Conservation (phyloP, 1,140 invertebrate species). For the Anoplolepis gracilipes region DNA sequence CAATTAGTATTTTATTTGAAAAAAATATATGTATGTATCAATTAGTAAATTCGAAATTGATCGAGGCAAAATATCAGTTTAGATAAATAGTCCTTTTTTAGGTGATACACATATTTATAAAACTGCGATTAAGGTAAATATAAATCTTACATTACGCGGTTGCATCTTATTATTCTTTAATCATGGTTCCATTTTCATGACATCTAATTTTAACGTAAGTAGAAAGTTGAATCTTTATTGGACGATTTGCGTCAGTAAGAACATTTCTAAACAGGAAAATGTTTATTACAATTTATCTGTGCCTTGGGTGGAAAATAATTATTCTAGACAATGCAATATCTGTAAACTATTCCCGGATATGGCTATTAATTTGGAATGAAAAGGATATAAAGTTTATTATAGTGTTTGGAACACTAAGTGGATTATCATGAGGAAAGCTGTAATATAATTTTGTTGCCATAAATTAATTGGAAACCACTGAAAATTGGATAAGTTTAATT, state of each 20-base stretch:
- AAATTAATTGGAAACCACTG: not conserved
- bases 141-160: not conserved
- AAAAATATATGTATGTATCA: not conserved
- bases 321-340: slow-evolving; percentile 23
- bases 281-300: slow-evolving; percentile 45
- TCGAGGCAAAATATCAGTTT: not conserved
- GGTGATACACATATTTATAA: not conserved
- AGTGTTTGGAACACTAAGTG: not conserved
- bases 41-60: not conserved
- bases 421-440: not conserved
- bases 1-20: not conserved
- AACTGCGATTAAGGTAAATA: not conserved
- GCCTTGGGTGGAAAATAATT: slow-evolving; percentile 21
- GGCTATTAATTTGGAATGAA: slow-evolving; percentile 25
- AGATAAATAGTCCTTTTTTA: not conserved
- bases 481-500: slow-evolving; percentile 28
- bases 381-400: slow-evolving; percentile 4
- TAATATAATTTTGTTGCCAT: not conserved
- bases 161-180: slow-evolving; percentile 25
- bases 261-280: slow-evolving; percentile 1
- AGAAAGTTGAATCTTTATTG: not conserved
- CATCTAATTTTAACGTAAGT: not conserved
- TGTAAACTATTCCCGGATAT: not conserved
- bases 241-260: not conserved
- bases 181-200: slow-evolving; percentile 1